A percentile compares a stretch with the other conserved stretches of the same genome.
Conservation (phyloP, 2,797 vertebrate species). For the Melanotaenia trifasciata region DNA sequence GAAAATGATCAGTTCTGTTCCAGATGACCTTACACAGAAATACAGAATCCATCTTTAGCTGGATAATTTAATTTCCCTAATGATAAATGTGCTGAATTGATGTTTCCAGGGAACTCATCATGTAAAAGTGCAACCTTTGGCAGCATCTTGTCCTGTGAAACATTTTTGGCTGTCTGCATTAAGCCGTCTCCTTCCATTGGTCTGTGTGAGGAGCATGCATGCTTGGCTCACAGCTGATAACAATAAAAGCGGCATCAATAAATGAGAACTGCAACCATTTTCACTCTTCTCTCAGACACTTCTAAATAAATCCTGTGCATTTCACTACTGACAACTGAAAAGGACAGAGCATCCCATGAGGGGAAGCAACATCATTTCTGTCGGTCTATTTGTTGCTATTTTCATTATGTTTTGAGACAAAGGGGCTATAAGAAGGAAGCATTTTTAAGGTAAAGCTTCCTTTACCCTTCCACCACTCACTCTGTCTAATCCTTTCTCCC, state of each 20-base stretch:
- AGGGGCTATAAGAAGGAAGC: constrained; percentile 37
- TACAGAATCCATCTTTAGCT: background rate
- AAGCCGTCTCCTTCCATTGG: constrained; percentile 38
- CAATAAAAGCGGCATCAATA: constrained; percentile 74
- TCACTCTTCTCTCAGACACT: constrained; percentile 38
- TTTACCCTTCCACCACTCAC: constrained; percentile 41
- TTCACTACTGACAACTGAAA: constrained; percentile 26
- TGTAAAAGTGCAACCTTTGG: constrained; percentile 34
- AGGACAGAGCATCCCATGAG: constrained; percentile 44
- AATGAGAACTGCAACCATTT: constrained; percentile 66
- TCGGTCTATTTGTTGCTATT: constrained; percentile 56
- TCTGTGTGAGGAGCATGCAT: constrained; percentile 42
- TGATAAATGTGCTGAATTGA: background rate
- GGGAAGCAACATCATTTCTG: constrained; percentile 36
- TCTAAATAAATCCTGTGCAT: constrained; percentile 56
- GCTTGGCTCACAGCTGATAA: constrained; percentile 49
- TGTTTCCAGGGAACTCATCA: constrained; percentile 37
- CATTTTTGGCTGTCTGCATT: constrained; percentile 34
- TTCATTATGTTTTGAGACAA: constrained; percentile 57
- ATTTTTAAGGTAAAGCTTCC: constrained; percentile 69
- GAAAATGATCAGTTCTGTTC: constrained; percentile 31
- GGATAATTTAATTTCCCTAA: constrained; percentile 18
- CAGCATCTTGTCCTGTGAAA: constrained; percentile 13
- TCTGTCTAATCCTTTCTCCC: constrained; percentile 64
- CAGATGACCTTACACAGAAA: constrained; percentile 15